Base-by-base conservation (phyloP, 2,888 invertebrate species). In the Plagiodera versicolora region DNA sequence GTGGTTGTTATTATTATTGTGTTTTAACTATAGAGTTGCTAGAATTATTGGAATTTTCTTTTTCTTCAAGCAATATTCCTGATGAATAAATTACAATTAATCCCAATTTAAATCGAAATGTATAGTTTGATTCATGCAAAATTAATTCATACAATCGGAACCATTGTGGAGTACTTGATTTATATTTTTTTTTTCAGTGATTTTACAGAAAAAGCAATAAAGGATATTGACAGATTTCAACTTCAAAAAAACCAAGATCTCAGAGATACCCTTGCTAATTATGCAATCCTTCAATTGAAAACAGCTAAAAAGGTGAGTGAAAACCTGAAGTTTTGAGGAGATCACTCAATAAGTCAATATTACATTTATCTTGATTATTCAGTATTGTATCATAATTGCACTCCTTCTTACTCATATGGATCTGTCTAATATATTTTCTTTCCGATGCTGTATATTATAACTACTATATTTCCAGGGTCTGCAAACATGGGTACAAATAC, bases 401-500 rank as follows among this genome's bases (percentile, higher is more conserved):
- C n/a, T n/a, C n/a, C n/a, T n/a, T n/a, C n/a, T n/a, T n/a, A n/a
- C n/a, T n/a, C n/a, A n/a, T n/a, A n/a, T n/a, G n/a, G n/a, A n/a
- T 50, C 20, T 48, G 11, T 30, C n/a, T 16, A 20, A 17, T 19
- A 19, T 17, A 24, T 51, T 28, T 20, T 24, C 3, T 24, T 24
- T 5, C 24, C 24, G 24, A 24, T 5, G 24, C 4, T n/a, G n/a
- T n/a, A n/a, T n/a, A n/a, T n/a, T n/a, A 50, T 53, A 14, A 35
- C 39, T 48, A 56, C 19, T 51, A 66, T 67, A 63, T 81, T 81
- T 57, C 81, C 18, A 90, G 90, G 89, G 89, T 66, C 80, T 90
- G 47, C 89, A 89, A 81, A 87, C 89, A 49, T 91, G 90, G 90
- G 86, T 85, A 57, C 89, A 90, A 81, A 88, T 90, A 70, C 85